These are phyloP conservation scores for Urocitellus parryii DNA, from an alignment of 2,113 vertebrate genomes.

Conservation along the genomic window DNA sequence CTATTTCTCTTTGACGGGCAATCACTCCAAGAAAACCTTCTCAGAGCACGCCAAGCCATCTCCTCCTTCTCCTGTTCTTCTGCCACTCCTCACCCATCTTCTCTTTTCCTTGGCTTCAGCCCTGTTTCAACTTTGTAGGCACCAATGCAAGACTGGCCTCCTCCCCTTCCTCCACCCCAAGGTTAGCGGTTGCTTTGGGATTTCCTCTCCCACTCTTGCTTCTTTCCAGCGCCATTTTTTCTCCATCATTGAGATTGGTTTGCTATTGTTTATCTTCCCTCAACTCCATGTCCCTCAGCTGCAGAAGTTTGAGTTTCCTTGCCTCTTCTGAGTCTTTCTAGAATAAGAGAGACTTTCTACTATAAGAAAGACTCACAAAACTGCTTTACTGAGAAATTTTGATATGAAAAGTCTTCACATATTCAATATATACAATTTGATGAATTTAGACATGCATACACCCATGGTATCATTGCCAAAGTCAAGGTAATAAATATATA, in stretches of 20 bases:
- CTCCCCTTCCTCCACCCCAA: neutral
- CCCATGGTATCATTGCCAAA: neutral
- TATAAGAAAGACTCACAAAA: neutral
- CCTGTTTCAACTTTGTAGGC: neutral
- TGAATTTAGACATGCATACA: neutral
- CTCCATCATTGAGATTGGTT: rapidly evolving
- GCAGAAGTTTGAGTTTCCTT: neutral
- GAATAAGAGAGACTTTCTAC: neutral
- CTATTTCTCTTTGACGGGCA: neutral
- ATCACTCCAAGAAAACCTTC: neutral
- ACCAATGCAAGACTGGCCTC: neutral
- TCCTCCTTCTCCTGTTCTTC: too few species aligned
- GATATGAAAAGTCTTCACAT: neutral
- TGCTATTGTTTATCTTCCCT: neutral
- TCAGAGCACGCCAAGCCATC: neutral
- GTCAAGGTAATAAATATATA: neutral
- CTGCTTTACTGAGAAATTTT: too few species aligned
- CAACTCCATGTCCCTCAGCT: neutral
- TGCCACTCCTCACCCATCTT: neutral
- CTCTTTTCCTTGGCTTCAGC: neutral
- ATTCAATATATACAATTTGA: neutral
- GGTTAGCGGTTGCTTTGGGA: neutral
- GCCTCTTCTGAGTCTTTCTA: neutral
- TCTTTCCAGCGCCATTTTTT: neutral
- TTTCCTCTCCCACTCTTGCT: neutral